These are phyloP conservation scores for Cyanoramphus novaezelandiae DNA, from an alignment of 2,113 vertebrate genomes.

Conservation along the genomic window DNA sequence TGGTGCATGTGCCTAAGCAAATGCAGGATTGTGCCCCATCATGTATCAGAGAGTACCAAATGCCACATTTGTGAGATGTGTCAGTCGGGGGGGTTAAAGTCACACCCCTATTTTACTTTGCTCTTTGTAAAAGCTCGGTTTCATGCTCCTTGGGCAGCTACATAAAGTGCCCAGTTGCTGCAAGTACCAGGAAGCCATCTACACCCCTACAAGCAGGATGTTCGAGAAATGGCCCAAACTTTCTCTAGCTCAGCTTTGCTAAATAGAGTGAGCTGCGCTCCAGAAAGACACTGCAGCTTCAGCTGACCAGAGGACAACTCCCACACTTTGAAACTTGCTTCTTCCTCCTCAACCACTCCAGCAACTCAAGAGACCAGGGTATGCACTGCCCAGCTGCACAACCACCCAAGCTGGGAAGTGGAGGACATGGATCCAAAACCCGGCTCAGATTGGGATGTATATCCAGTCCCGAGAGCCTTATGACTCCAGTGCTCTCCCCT, in stretches of 20 bases:
- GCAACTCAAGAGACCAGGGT: background rate
- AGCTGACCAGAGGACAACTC: background rate
- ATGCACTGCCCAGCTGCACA: background rate
- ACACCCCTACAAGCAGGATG: background rate
- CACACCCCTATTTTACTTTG: background rate
- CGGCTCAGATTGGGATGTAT: background rate
- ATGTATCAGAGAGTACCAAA: background rate
- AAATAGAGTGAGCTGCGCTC: background rate
- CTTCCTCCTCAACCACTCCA: background rate
- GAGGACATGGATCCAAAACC: background rate
- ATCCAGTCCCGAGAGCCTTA: background rate
- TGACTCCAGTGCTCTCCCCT: background rate
- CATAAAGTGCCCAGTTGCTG: background rate
- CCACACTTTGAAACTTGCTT: background rate
- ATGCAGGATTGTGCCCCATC: background rate
- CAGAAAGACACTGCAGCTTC: background rate
- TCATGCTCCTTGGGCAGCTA: background rate
- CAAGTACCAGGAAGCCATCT: background rate
- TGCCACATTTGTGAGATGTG: no score
- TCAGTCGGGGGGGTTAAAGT: background rate
- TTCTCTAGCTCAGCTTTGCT: background rate
- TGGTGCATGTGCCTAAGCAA: background rate
- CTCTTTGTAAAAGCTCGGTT: background rate
- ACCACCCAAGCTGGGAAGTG: background rate
- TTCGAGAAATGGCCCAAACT: background rate